Base-by-base conservation (phyloP, 2,113 vertebrate species). In the Fukomys damarensis region DNA sequence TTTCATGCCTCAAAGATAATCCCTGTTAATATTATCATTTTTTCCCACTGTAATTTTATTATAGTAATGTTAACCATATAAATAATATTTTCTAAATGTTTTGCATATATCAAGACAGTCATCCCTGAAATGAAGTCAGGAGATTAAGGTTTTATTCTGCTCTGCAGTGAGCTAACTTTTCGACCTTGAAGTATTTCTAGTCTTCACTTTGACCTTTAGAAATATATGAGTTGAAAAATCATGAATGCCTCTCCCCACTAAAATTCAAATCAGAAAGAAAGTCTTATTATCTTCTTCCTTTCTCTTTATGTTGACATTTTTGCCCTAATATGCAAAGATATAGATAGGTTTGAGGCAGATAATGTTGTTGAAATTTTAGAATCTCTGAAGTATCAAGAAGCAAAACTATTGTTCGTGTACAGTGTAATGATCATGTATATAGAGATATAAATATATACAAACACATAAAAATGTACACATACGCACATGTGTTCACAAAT, bases 221-320 rank as follows among this genome's bases (percentile, higher is more conserved):
- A 59, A 59, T 41, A 5, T 41, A 13, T 10, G 66, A 46, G 4
- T n/a, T 82, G 26, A 38, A 79, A 54, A 95, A 65, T 80, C 68
- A 66, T 7, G 20, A 61, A 76, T 49, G 30, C 41, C 24, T 54
- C 41, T 95, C 66, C 43, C 65, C 16, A 84, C 30, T 70, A 59
- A 72, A 93, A 17, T 10, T 12, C 91, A 91, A 66, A 13, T 76
- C 61, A 72, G 56, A 91, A 94, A 74, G 19, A 72, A 74, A 59
- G 10, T 30, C 4, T 2, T 93, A 6, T 70, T 58, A 8, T n/a
- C 63, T 4, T 65, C 52, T 5, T 66, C 32, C 35, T 91, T 92
- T 91, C 54, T 80, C n/a, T 86, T 59, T 87, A 24, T 76, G 41
- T 95, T 49, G 17, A 41, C 11, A 81, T 59, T 65, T 91, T 89